phyloP scores from a whole-genome alignment of 2,113 vertebrate species.

The Sceloporus undulatus region DNA sequence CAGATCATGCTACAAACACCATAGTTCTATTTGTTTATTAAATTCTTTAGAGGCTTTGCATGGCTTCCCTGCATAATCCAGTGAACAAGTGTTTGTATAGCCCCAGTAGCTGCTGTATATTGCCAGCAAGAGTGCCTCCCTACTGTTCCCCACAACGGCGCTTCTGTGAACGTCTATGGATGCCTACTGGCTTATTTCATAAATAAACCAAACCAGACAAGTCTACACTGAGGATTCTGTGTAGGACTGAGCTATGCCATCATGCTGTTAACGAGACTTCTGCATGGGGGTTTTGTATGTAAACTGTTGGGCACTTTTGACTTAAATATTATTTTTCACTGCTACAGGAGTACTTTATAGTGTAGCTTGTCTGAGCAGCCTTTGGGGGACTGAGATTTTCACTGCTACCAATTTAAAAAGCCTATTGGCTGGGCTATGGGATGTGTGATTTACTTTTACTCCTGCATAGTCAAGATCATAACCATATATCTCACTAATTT shows the following conservation, averaged over 20 bases:
- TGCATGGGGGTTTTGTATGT: not conserved
- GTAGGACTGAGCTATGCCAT: not conserved
- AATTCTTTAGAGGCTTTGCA: not conserved
- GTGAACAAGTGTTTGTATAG: slow-evolving; percentile 1
- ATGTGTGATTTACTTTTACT: slow-evolving; percentile 15
- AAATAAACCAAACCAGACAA: slow-evolving; percentile 25
- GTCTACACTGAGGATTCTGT: slow-evolving; percentile 11
- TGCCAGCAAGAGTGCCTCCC: slow-evolving; percentile 2
- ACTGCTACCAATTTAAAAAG: slow-evolving; percentile 17
- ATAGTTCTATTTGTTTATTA: not conserved
- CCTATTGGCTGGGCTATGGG: not conserved
- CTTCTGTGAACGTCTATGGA: slow-evolving; percentile 16
- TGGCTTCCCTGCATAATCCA: not conserved
- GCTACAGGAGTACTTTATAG: not conserved
- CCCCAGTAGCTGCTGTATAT: not conserved
- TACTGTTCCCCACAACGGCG: not conserved
- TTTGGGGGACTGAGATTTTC: not conserved
- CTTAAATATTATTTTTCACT: slow-evolving; percentile 10
- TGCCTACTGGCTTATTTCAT: slow-evolving; percentile 16
- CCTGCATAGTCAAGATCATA: not conserved
- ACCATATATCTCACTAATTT: not conserved
- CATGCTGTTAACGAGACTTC: slow-evolving; percentile 28
- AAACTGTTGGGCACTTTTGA: not conserved
- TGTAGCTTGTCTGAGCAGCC: slow-evolving; percentile 1
- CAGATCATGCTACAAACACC: not conserved